phyloP scores from a whole-genome alignment of 2,113 vertebrate genomes.

The Colius striatus region DNA sequence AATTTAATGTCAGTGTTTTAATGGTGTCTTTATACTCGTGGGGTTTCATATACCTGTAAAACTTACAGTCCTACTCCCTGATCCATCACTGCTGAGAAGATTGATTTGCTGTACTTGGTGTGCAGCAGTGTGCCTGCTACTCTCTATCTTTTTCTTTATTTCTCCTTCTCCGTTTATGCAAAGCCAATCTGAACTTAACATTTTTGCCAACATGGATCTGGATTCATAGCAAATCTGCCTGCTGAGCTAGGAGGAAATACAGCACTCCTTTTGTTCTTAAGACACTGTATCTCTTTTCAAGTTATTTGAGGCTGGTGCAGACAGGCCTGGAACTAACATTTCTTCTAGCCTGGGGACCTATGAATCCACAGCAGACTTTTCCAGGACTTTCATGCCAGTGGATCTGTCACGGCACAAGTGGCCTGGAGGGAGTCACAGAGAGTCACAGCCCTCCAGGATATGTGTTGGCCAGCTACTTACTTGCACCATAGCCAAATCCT shows the following conservation, averaged over 20 bases:
- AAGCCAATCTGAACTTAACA: not conserved
- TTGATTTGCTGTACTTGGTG: slow-evolving; percentile 40
- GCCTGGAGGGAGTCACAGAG: not conserved
- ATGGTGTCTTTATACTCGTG: not conserved
- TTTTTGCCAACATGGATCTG: not conserved
- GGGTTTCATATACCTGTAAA: slow-evolving; percentile 62
- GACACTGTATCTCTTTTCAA: not conserved
- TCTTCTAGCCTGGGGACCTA: not conserved
- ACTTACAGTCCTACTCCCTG: slow-evolving; percentile 54
- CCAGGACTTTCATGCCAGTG: not conserved
- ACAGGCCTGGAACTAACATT: not conserved
- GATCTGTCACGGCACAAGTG: not conserved
- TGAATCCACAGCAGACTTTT: not conserved
- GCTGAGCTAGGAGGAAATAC: not conserved
- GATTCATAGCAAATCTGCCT: not conserved
- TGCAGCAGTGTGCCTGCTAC: not conserved
- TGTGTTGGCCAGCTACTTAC: not conserved
- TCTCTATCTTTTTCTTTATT: not conserved
- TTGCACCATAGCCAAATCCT: not conserved
- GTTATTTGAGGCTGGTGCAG: not conserved
- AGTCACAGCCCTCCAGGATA: not conserved
- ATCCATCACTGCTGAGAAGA: slow-evolving; percentile 58
- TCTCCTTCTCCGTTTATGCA: slow-evolving; percentile 15
- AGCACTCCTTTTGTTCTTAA: not conserved
- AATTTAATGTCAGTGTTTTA: slow-evolving; percentile 67